phyloP scores from a whole-genome alignment of 2,888 invertebrate species.

The Apamea epomidion region DNA sequence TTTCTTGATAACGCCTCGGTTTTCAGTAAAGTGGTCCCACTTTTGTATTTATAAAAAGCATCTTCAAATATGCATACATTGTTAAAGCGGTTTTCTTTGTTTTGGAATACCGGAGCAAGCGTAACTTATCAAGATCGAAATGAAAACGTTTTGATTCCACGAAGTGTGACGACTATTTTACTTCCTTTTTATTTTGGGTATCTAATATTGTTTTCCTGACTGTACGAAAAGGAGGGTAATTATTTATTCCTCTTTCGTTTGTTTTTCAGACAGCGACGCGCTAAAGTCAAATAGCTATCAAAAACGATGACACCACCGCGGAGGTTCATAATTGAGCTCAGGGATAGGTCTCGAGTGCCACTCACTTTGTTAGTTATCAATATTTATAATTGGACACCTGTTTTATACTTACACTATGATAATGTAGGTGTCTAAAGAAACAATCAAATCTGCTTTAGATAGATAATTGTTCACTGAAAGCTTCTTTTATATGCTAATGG shows the following conservation, averaged over 20 bases:
- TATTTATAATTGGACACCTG: neutral
- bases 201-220: neutral
- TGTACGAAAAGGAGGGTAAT: neutral
- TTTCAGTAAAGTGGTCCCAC: constrained; percentile 42
- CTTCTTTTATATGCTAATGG: neutral
- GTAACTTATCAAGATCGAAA: neutral
- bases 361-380: neutral
- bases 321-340: neutral
- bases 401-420: too few relatives aligned
- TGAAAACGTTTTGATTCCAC: neutral
- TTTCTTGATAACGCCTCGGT: constrained; percentile 34
- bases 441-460: neutral
- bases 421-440: neutral
- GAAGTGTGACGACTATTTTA: neutral
- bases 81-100: constrained; percentile 18
- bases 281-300: neutral
- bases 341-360: neutral
- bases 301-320: neutral
- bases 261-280: neutral
- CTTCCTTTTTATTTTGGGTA: neutral
- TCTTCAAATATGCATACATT: constrained; percentile 35
- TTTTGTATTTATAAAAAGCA: constrained; percentile 26
- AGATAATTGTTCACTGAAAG: neutral
- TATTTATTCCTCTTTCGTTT: neutral
- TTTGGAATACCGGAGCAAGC: neutral